Conservation (phyloP, 2,797 vertebrate species). For the Anguilla obscura region DNA sequence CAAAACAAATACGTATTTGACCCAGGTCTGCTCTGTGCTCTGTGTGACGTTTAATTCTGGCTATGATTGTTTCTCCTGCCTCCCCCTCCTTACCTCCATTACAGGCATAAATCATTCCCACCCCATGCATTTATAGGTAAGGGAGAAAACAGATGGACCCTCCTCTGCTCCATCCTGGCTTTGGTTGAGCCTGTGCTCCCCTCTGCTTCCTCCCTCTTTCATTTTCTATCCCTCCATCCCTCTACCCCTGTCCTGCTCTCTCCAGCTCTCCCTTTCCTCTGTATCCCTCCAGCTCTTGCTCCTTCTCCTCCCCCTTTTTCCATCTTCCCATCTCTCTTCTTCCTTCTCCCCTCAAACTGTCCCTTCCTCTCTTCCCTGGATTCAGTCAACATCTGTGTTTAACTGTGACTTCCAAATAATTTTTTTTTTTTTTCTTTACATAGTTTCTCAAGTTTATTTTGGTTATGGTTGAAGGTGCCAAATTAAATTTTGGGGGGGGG, state of each 20-base stretch:
- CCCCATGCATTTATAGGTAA: conserved; percentile 97
- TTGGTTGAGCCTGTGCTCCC: conserved; percentile 20
- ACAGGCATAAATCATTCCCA: conserved; percentile 97
- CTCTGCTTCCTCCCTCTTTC: conserved; percentile 26
- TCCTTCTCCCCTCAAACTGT: neutral
- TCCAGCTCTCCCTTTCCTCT: neutral
- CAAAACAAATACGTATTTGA: no score
- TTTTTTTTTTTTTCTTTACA: neutral
- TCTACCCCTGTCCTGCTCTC: neutral
- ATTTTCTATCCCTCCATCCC: neutral
- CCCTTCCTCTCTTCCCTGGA: conserved; percentile 23
- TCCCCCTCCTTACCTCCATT: conserved; percentile 74
- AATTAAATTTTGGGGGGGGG: neutral
- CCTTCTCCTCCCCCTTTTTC: neutral
- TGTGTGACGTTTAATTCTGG: conserved; percentile 42
- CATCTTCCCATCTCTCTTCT: neutral
- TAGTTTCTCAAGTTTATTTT: neutral
- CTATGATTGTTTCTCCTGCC: conserved; percentile 61
- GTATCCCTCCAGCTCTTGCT: neutral
- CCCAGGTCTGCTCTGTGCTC: neutral
- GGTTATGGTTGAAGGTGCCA: neutral
- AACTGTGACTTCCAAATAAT: neutral
- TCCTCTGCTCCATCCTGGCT: conserved; percentile 45
- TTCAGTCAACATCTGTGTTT: conserved; percentile 1
- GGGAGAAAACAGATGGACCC: conserved; percentile 73